These are phyloP conservation scores for Deroptyus accipitrinus DNA, from an alignment of 2,113 vertebrate species.

Conservation along the genomic window DNA sequence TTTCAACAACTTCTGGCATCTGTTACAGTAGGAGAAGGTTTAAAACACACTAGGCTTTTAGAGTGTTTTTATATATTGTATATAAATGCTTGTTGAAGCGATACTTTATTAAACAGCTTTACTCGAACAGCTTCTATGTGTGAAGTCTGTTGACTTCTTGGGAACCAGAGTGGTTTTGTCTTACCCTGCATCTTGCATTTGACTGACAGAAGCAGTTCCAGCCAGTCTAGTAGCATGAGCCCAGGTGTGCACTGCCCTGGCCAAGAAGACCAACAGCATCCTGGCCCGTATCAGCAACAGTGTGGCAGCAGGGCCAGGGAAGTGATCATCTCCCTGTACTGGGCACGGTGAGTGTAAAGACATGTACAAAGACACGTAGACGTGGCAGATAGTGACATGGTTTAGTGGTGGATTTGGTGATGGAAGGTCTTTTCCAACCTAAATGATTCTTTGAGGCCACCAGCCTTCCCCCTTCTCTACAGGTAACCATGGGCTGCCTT, in stretches of 20 bases:
- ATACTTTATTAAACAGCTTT: constrained; percentile 70
- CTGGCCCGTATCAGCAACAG: not conserved
- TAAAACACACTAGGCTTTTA: constrained; percentile 15
- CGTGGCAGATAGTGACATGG: not conserved
- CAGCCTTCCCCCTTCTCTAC: not conserved
- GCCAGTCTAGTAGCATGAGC: not conserved
- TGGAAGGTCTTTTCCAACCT: not conserved
- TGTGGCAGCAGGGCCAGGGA: not conserved
- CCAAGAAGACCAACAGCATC: not conserved
- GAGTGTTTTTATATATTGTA: constrained; percentile 60
- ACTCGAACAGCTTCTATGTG: not conserved
- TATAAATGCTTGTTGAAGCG: constrained; percentile 65
- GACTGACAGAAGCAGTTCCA: not conserved
- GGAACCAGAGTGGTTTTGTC: not conserved
- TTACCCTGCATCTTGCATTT: not conserved
- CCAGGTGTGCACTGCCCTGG: not conserved
- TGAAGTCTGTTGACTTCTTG: not conserved
- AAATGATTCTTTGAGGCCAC: not conserved
- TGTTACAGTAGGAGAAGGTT: not conserved
- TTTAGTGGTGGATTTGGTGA: not conserved
- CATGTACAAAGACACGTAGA: not conserved
- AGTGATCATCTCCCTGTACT: not conserved
- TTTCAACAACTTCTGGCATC: not conserved
- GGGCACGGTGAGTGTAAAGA: not conserved
- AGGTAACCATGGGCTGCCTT: not conserved